A percentile compares a stretch with the other conserved stretches of the same genome.
Evolutionary conservation across 2,113 vertebrate genomes (phyloP).

Genomic region (Otus sunia): DNA sequence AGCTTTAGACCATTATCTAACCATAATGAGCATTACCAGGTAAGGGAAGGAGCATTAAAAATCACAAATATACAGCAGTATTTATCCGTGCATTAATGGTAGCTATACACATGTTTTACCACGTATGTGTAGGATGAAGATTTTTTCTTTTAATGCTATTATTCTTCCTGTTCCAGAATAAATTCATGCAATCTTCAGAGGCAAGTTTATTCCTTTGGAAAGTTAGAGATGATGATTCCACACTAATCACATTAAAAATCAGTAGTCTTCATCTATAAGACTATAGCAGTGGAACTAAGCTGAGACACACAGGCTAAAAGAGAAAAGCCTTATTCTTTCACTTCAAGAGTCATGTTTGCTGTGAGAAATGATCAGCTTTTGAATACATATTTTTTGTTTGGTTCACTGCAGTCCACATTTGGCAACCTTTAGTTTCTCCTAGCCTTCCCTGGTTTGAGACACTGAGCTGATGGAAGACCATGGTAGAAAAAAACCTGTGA

Average conservation of each 20-base stretch:
- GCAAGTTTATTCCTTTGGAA: neutral
- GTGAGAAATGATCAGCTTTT: neutral
- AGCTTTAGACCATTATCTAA: neutral
- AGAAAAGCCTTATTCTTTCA: neutral
- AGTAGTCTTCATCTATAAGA: neutral
- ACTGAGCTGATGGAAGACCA: neutral
- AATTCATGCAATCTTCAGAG: neutral
- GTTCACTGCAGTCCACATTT: neutral
- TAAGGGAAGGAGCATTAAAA: neutral
- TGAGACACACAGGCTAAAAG: neutral
- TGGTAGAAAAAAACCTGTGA: neutral
- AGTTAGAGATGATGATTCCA: neutral
- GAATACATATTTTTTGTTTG: neutral
- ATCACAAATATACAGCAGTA: neutral
- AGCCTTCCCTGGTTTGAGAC: neutral
- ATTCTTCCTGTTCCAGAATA: neutral
- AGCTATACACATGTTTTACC: neutral
- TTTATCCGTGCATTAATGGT: neutral
- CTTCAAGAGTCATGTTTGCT: neutral
- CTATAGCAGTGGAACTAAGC: neutral
- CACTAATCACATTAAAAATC: neutral
- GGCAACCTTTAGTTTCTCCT: neutral
- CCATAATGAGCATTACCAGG: neutral
- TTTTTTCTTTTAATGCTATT: neutral
- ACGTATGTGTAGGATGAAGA: neutral